Evolutionary conservation across 2,113 vertebrate genomes (phyloP).

Genomic region (Camelus bactrianus): DNA sequence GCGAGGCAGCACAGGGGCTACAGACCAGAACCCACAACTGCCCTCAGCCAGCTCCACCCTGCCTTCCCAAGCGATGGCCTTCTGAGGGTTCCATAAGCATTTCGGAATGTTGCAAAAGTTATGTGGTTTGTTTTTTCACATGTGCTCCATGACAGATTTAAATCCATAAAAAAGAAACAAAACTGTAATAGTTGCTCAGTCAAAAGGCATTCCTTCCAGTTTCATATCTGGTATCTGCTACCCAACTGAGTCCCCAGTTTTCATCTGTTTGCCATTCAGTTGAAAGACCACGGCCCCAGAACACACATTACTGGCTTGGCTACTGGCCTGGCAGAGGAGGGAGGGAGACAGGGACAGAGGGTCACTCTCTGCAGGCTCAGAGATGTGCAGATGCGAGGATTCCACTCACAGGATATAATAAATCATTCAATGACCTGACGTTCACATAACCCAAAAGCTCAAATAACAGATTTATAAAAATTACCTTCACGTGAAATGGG

Average conservation of each 20-base stretch:
- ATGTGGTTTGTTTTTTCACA: not conserved
- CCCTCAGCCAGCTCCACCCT: not conserved
- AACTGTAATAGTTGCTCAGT: not conserved
- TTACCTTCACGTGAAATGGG: not conserved
- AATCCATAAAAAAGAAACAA: not conserved
- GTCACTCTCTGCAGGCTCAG: not conserved
- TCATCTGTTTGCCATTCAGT: not conserved
- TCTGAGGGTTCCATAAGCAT: not conserved
- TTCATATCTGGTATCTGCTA: not conserved
- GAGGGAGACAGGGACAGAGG: rapidly evolving
- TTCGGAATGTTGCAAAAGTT: not conserved
- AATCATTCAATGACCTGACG: not conserved
- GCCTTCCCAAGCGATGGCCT: not conserved
- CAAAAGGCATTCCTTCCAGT: not conserved
- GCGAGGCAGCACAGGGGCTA: not conserved
- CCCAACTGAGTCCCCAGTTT: not conserved
- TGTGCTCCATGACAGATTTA: not conserved
- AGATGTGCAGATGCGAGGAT: not conserved
- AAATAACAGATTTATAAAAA: not conserved
- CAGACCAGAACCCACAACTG: not conserved
- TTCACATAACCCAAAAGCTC: not conserved
- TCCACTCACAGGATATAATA: not conserved
- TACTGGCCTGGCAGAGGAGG: not conserved
- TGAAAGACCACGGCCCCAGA: not conserved
- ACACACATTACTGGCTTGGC: not conserved